Percentiles rank a stretch among this genome's conserved stretches.
These are phyloP conservation scores for Diachasmimorpha longicaudata DNA, from an alignment of 1,140 invertebrate species.

Conservation along the genomic window DNA sequence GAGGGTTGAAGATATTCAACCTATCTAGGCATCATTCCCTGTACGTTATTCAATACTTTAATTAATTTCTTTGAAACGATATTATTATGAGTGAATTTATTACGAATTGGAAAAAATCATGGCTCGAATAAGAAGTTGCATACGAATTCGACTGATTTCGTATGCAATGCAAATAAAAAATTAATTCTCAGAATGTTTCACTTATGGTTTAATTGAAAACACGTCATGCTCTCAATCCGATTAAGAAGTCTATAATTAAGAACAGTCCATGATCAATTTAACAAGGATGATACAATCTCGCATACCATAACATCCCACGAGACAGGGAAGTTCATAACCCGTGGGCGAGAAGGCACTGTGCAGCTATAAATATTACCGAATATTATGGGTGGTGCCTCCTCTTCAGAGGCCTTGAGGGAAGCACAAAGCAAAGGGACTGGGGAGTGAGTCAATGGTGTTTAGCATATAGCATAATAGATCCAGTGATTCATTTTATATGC, in stretches of 20 bases:
- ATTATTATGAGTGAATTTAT: too few relatives aligned
- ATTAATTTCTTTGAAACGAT: too few relatives aligned
- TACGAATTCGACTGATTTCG: too few relatives aligned
- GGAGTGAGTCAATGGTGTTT: neutral
- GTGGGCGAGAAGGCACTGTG: neutral
- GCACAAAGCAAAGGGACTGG: neutral
- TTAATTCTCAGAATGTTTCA: neutral
- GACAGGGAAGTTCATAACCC: neutral
- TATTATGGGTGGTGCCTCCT: neutral
- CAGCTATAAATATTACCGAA: slow-evolving; percentile 10
- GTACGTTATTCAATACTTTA: too few relatives aligned
- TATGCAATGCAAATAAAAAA: neutral
- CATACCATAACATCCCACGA: neutral
- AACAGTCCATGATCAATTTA: slow-evolving; percentile 1
- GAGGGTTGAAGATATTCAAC: neutral
- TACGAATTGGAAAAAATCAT: too few relatives aligned
- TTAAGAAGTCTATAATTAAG: slow-evolving; percentile 6
- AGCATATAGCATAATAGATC: neutral
- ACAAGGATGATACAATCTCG: slow-evolving; percentile 6
- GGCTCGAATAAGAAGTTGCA: too few relatives aligned
- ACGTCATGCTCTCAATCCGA: neutral
- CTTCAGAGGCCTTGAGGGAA: neutral
- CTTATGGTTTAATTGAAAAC: neutral
- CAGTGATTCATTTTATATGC: neutral
- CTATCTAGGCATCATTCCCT: too few relatives aligned